Evolutionary conservation across 2,113 vertebrate species (phyloP).

Genomic region (Neofelis nebulosa): DNA sequence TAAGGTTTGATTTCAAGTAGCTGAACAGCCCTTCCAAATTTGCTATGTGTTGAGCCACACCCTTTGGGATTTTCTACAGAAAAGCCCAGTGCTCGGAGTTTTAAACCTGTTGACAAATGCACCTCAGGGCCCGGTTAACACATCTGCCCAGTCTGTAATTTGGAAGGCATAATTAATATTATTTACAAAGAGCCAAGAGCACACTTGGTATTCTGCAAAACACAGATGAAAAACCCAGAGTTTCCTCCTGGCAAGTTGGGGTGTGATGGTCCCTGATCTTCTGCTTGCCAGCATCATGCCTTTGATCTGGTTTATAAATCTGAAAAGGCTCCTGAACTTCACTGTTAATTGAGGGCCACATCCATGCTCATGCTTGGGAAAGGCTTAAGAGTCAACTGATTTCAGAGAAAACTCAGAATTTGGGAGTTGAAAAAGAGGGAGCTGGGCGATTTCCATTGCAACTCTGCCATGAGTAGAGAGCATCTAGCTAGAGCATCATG

Average conservation of each 20-base stretch:
- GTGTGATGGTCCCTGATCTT: not conserved
- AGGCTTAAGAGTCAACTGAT: not conserved
- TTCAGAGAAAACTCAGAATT: conserved; percentile 23
- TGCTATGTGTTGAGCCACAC: not conserved
- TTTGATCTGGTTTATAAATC: not conserved
- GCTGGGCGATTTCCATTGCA: not conserved
- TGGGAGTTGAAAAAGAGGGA: not conserved
- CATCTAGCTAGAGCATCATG: not conserved
- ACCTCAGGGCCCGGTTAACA: not conserved
- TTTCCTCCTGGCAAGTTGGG: not conserved
- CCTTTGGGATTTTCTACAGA: not conserved
- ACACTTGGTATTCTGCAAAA: conserved; percentile 48
- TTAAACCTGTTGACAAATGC: not conserved
- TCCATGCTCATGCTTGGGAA: not conserved
- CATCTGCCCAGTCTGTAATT: conserved; percentile 17
- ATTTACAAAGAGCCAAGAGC: conserved; percentile 26
- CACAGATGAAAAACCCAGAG: not conserved
- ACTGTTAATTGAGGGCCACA: not conserved
- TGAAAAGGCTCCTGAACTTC: not conserved
- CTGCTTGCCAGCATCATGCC: not conserved
- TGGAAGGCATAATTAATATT: conserved; percentile 18
- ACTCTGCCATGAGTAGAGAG: not conserved
- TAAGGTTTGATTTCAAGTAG: not conserved
- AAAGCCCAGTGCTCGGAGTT: not conserved
- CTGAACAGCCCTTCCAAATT: not conserved